These are phyloP conservation scores for Agrochola macilenta DNA, from an alignment of 2,888 invertebrate genomes.

Conservation along the genomic window DNA sequence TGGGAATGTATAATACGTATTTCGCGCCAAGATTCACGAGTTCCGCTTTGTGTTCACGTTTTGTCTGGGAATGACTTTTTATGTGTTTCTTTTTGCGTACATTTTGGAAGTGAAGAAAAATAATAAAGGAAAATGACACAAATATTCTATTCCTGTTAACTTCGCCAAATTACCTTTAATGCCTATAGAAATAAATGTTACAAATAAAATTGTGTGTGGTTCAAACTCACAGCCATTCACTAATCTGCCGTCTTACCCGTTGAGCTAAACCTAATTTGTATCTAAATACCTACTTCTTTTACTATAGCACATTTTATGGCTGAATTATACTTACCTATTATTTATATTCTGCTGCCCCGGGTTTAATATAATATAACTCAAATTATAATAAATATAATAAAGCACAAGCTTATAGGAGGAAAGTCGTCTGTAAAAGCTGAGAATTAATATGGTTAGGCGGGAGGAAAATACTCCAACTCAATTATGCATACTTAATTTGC, in stretches of 20 bases:
- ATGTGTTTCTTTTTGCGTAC: constrained; percentile 10
- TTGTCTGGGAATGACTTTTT: constrained; percentile 44
- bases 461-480: constrained; percentile 47
- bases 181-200: no score
- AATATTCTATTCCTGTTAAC: neutral
- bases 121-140: neutral
- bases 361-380: constrained; percentile 6
- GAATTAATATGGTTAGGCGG: constrained; percentile 27
- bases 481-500: constrained; percentile 52
- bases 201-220: neutral
- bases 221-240: neutral
- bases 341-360: neutral
- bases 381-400: constrained; percentile 32
- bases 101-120: constrained; percentile 16
- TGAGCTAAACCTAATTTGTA: neutral
- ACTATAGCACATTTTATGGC: neutral
- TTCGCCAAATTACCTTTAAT: neutral
- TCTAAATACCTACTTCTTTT: neutral
- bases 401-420: constrained; percentile 1
- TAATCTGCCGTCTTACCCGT: no score
- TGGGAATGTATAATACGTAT: constrained; percentile 63
- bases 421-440: constrained; percentile 11
- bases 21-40: constrained; percentile 56
- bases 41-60: constrained; percentile 44
- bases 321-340: neutral